Evolutionary conservation across 2,113 vertebrate species (phyloP).

Genomic region (western clawed frog (Xenopus tropicalis)): DNA sequence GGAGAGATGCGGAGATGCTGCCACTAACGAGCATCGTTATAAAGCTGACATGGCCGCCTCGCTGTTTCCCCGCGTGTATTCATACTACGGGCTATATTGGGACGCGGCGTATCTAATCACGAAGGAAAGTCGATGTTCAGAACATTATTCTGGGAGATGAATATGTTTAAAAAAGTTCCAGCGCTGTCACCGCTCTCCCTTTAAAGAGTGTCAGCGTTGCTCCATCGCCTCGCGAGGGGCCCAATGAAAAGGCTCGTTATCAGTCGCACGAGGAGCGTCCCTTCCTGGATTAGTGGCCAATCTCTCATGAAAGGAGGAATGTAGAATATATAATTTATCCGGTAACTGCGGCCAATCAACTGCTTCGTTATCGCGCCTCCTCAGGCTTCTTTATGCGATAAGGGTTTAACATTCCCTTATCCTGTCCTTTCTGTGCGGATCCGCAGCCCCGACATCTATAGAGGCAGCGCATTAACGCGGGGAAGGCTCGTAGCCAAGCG

Average conservation of each 20-base stretch:
- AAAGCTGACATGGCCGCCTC: no score
- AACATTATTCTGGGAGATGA: constrained; percentile 1
- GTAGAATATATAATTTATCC: constrained; percentile 40
- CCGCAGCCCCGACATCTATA: constrained; percentile 12
- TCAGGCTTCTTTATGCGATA: constrained; percentile 35
- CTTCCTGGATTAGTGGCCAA: constrained; percentile 35
- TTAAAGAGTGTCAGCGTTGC: constrained; percentile 21
- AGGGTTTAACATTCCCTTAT: constrained; percentile 30
- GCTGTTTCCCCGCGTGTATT: no score
- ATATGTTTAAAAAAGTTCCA: not conserved
- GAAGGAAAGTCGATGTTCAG: not conserved
- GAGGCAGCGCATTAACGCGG: not conserved
- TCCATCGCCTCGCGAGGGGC: constrained; percentile 29
- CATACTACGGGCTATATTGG: no score
- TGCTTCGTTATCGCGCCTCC: constrained; percentile 30
- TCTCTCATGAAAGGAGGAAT: constrained; percentile 37
- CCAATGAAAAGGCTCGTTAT: constrained; percentile 32
- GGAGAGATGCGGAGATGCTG: no score
- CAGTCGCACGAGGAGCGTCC: constrained; percentile 14
- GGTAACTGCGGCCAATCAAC: constrained; percentile 38
- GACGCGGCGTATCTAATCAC: not conserved
- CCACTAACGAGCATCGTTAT: no score
- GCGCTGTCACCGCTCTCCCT: constrained; percentile 7
- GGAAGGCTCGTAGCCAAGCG: not conserved
- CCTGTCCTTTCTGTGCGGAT: constrained; percentile 12